Evolutionary conservation across 2,797 vertebrate species (phyloP).

Genomic region (Alfaro cultratus): DNA sequence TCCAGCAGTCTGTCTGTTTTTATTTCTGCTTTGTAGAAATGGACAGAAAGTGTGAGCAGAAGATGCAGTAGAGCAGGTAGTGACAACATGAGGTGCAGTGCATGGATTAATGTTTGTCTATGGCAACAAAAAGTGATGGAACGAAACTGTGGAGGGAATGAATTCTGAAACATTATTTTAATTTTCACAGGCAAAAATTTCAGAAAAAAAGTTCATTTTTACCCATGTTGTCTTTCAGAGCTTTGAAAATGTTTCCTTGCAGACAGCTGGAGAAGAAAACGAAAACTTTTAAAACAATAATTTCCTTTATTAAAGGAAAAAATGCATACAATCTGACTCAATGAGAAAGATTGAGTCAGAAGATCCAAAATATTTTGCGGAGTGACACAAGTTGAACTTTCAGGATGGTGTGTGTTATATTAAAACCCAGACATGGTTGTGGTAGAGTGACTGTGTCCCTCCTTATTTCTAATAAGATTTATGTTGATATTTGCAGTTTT

Average conservation of each 20-base stretch:
- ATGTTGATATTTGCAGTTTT: no score
- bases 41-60: conserved; percentile 82
- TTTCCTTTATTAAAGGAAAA: background rate
- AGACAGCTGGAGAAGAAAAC: background rate
- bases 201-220: background rate
- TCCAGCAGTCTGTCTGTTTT: conserved; percentile 87
- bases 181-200: background rate
- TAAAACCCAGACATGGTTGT: background rate
- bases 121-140: background rate
- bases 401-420: background rate
- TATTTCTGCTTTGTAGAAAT: conserved; percentile 85
- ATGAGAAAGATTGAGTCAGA: background rate
- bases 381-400: no score
- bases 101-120: background rate
- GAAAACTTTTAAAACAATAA: background rate
- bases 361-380: no score
- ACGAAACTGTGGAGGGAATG: background rate
- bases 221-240: background rate
- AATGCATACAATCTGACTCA: background rate
- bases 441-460: no score
- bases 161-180: background rate
- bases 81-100: conserved; percentile 47
- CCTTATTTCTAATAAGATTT: no score
- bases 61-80: conserved; percentile 80
- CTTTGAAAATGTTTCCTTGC: background rate